These are phyloP conservation scores for Megalopta genalis DNA, from an alignment of 1,140 invertebrate genomes.

Conservation along the genomic window DNA sequence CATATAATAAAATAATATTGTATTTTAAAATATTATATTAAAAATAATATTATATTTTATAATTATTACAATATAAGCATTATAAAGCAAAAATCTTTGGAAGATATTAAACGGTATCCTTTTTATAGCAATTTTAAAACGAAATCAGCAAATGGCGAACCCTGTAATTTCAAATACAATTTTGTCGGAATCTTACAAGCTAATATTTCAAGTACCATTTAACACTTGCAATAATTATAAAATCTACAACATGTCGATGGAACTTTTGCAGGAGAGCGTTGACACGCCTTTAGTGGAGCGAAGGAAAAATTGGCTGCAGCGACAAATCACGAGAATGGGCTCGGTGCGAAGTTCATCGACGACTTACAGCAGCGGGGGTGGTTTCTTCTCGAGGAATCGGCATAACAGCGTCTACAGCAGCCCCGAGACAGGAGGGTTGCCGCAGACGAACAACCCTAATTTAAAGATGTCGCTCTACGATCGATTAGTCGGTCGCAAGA, in stretches of 20 bases:
- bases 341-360: conserved; percentile 90
- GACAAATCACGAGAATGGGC: conserved; percentile 90
- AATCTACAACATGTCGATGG: no score
- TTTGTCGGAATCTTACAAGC: no score
- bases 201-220: no score
- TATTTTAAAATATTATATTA: no score
- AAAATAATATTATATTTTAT: no score
- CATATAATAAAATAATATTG: no score
- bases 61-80: no score
- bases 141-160: no score
- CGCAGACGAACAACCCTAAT: conserved; percentile 74
- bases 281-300: conserved; percentile 91
- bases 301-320: conserved; percentile 92
- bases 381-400: conserved; percentile 86
- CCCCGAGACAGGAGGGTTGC: conserved; percentile 84
- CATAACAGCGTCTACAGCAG: conserved; percentile 89
- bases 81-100: no score
- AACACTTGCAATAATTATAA: not conserved
- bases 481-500: conserved; percentile 88
- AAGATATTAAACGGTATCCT: no score
- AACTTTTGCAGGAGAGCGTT: conserved; percentile 86
- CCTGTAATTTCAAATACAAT: no score
- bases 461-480: conserved; percentile 91
- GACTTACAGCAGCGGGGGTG: conserved; percentile 88
- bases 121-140: no score